Conservation (phyloP, 1,140 invertebrate genomes). For the Danaus melanippus region DNA sequence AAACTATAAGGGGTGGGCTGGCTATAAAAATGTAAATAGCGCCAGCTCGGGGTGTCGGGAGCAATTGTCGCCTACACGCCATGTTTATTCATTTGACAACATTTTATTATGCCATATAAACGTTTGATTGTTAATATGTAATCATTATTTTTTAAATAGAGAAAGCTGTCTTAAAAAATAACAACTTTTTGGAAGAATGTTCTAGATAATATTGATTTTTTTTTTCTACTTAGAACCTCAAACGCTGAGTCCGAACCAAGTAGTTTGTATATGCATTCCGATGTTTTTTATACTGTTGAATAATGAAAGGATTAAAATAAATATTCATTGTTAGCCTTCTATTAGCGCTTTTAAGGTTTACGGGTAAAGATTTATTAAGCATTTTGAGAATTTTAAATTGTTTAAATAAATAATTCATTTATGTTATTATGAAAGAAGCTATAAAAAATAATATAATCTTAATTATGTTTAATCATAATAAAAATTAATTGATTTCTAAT, state of each 20-base stretch:
- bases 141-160: too few relatives aligned
- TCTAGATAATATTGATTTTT: not conserved
- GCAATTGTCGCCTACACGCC: slow-evolving; percentile 14
- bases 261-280: slow-evolving; percentile 22
- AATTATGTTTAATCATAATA: too few relatives aligned
- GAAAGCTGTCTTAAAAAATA: too few relatives aligned
- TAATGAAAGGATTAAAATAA: slow-evolving; percentile 24
- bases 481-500: too few relatives aligned
- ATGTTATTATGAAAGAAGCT: too few relatives aligned
- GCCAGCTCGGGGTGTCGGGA: slow-evolving; percentile 19
- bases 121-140: too few relatives aligned
- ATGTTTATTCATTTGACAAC: slow-evolving; percentile 8
- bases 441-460: too few relatives aligned
- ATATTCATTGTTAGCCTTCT: slow-evolving; percentile 17
- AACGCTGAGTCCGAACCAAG: slow-evolving; percentile 5
- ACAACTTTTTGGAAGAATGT: too few relatives aligned
- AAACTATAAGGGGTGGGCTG: slow-evolving; percentile 9
- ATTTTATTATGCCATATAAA: not conserved
- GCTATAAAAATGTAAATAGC: slow-evolving; percentile 44
- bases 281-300: slow-evolving; percentile 18
- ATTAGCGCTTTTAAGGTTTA: slow-evolving; percentile 22
- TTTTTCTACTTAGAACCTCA: slow-evolving; percentile 4
- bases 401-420: too few relatives aligned
- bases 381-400: too few relatives aligned
- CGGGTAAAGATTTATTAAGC: not conserved